Conservation (phyloP, 2,888 invertebrate genomes). For the Taenaris catops region DNA sequence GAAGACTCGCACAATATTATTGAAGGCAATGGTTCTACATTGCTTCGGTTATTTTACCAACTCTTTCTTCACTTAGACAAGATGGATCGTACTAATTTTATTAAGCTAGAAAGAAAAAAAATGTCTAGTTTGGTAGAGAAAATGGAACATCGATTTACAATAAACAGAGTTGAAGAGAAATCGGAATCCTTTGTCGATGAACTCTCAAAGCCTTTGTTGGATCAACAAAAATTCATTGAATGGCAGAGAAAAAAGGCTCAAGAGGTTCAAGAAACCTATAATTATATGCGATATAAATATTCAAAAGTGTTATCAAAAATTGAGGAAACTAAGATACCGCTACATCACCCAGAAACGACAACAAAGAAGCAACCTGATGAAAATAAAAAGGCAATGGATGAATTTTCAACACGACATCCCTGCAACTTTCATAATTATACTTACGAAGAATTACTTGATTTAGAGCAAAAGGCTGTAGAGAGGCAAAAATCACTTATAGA, state of each 20-base stretch:
- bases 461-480: conserved; percentile 47
- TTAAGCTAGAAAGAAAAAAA: conserved; percentile 66
- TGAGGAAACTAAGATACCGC: conserved; percentile 41
- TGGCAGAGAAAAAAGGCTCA: conserved; percentile 78
- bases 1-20: conserved; percentile 67
- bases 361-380: conserved; percentile 30
- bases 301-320: conserved; percentile 52
- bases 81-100: conserved; percentile 76
- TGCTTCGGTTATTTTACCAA: conserved; percentile 81
- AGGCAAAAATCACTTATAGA: conserved; percentile 42
- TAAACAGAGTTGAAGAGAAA: conserved; percentile 47
- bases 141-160: conserved; percentile 52
- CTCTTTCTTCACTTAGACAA: conserved; percentile 80
- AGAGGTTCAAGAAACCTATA: conserved; percentile 60
- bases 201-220: conserved; percentile 59
- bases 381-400: conserved; percentile 53
- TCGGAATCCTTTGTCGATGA: conserved; percentile 52
- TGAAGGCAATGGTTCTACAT: conserved; percentile 65
- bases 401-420: conserved; percentile 48
- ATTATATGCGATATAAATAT: conserved; percentile 57
- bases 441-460: conserved; percentile 52
- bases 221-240: conserved; percentile 71
- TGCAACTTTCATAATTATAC: conserved; percentile 57
- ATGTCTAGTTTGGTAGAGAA: conserved; percentile 58
- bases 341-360: conserved; percentile 27